Evolutionary conservation across 1,140 invertebrate genomes (phyloP).

Genomic region (Danaus plexippus): DNA sequence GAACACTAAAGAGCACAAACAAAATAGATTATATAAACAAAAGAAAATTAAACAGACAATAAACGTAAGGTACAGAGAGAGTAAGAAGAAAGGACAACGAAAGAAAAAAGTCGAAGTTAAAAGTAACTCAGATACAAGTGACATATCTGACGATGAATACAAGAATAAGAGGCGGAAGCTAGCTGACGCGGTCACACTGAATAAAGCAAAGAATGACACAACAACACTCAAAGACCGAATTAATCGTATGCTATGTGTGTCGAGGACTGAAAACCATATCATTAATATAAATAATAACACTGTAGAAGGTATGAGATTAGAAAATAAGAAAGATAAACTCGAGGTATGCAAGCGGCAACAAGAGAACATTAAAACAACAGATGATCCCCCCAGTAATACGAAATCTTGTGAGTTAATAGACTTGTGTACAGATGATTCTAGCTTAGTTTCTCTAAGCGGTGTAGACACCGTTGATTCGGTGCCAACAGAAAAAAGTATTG

Average conservation of each 20-base stretch:
- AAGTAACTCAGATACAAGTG: constrained; percentile 47
- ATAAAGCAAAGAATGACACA: constrained; percentile 44
- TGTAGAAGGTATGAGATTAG: neutral
- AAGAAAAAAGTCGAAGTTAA: constrained; percentile 34
- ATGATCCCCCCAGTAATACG: constrained; percentile 3
- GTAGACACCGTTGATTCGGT: constrained; percentile 28
- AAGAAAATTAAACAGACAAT: constrained; percentile 29
- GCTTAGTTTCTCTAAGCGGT: too few species aligned
- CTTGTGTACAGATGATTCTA: constrained; percentile 30
- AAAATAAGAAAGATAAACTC: constrained; percentile 6
- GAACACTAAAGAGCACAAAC: constrained; percentile 29
- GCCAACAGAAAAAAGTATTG: constrained; percentile 20
- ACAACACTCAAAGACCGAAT: constrained; percentile 54
- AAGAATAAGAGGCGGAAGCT: constrained; percentile 57
- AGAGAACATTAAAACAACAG: neutral
- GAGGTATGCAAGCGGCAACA: neutral
- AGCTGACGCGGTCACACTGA: constrained; percentile 49
- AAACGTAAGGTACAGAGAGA: constrained; percentile 31
- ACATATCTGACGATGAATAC: constrained; percentile 59
- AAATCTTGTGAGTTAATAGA: constrained; percentile 29
- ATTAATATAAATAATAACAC: neutral
- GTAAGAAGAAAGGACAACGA: constrained; percentile 36
- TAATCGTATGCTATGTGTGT: constrained; percentile 45
- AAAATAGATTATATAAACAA: constrained; percentile 34
- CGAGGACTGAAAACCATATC: constrained; percentile 5